These are phyloP conservation scores for Pongo abelii DNA, from an alignment of 2,113 vertebrate genomes.

Conservation along the genomic window DNA sequence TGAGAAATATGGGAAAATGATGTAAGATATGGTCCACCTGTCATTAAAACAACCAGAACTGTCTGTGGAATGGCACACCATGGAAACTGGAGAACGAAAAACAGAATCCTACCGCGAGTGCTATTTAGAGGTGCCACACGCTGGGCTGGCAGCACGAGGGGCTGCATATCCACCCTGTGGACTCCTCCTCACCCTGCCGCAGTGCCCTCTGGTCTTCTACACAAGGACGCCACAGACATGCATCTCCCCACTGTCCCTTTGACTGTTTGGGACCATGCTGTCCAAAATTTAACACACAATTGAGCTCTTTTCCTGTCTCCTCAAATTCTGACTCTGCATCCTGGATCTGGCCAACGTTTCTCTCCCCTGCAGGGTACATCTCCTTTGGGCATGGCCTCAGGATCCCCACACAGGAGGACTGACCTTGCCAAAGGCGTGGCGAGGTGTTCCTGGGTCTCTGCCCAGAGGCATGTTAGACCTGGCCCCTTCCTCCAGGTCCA, in stretches of 20 bases:
- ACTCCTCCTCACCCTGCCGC: accelerated
- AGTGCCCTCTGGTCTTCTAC: accelerated
- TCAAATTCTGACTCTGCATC: background rate
- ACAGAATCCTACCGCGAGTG: accelerated
- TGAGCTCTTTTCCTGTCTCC: background rate
- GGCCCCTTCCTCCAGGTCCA: accelerated
- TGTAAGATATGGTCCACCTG: accelerated
- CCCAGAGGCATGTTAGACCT: accelerated
- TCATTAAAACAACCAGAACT: background rate
- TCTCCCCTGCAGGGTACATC: accelerated
- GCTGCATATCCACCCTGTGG: accelerated
- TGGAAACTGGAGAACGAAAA: background rate
- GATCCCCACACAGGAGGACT: too few species aligned
- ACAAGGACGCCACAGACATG: accelerated
- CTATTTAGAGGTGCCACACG: background rate
- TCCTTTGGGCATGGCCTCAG: accelerated
- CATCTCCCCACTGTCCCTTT: background rate
- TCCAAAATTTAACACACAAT: background rate
- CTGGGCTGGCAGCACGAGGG: accelerated
- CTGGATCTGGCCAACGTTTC: accelerated
- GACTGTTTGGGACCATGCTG: too few species aligned
- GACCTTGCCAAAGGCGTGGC: accelerated
- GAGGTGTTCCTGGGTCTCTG: accelerated
- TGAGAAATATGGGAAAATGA: accelerated
- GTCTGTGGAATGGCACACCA: accelerated